Evolutionary conservation across 2,888 invertebrate genomes (phyloP).

Genomic region (Hedya salicella): DNA sequence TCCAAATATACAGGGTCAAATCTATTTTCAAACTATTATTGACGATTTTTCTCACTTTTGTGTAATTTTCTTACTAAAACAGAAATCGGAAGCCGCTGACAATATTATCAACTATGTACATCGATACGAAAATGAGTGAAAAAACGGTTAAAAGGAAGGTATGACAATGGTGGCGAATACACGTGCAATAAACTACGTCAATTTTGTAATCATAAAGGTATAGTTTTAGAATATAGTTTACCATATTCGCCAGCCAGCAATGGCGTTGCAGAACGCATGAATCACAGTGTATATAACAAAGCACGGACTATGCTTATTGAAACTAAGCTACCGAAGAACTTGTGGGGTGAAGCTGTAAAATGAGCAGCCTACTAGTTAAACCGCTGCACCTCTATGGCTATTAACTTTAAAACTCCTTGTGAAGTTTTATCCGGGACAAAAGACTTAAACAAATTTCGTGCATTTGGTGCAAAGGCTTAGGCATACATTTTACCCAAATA

Average conservation of each 20-base stretch:
- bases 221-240: constrained; percentile 16
- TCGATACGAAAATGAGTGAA: neutral
- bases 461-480: constrained; percentile 8
- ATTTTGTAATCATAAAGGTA: neutral
- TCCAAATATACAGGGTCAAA: neutral
- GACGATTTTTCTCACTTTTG: neutral
- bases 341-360: constrained; percentile 6
- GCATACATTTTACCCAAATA: constrained; percentile 14
- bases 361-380: neutral
- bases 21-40: constrained; percentile 3
- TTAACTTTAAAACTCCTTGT: neutral
- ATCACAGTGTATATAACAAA: constrained; percentile 12
- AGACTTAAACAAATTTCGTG: constrained; percentile 2
- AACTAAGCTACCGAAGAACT: constrained; percentile 3
- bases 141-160: constrained; percentile 2
- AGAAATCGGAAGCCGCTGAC: neutral
- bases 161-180: neutral
- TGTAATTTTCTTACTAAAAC: neutral
- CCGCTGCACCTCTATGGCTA: constrained; percentile 1
- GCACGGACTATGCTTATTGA: constrained; percentile 21
- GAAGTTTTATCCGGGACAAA: neutral
- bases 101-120: neutral
- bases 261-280: constrained; percentile 21
- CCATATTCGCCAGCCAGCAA: constrained; percentile 1
- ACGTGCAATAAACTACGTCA: neutral